Evolutionary conservation across 2,113 vertebrate species (phyloP).

Genomic region (Budorcas taxicolor): DNA sequence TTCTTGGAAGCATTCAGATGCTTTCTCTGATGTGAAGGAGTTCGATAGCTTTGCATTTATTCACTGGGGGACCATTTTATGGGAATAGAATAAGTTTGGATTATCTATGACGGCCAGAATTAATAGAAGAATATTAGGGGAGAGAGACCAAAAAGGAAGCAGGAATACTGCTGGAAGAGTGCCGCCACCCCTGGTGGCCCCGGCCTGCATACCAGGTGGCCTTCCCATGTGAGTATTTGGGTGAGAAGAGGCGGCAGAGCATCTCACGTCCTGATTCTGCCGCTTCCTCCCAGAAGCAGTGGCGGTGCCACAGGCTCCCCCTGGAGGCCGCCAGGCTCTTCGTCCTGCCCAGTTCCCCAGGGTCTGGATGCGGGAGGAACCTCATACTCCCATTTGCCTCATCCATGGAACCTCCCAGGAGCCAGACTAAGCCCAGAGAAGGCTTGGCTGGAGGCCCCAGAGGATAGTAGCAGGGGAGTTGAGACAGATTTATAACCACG

Average conservation of each 20-base stretch:
- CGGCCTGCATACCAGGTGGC: fast-evolving
- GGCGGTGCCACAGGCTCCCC: background rate
- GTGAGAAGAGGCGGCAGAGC: background rate
- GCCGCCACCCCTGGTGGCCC: background rate
- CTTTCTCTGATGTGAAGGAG: background rate
- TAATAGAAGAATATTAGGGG: background rate
- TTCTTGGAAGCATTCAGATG: background rate
- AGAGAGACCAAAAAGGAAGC: background rate
- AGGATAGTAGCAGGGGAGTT: background rate
- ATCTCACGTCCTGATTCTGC: background rate
- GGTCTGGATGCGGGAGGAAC: background rate
- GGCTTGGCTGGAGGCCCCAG: background rate
- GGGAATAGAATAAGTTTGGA: background rate
- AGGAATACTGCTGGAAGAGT: background rate
- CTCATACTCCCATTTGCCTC: background rate
- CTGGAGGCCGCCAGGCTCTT: background rate
- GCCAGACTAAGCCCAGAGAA: background rate
- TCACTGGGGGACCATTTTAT: background rate
- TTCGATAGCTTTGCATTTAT: background rate
- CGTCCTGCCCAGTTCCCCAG: background rate
- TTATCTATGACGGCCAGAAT: background rate
- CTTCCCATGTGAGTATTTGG: fast-evolving
- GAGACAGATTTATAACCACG: background rate
- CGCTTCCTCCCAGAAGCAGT: background rate
- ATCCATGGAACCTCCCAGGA: background rate